These are phyloP conservation scores for Spilarctia lutea DNA, from an alignment of 2,888 invertebrate species.

Conservation along the genomic window DNA sequence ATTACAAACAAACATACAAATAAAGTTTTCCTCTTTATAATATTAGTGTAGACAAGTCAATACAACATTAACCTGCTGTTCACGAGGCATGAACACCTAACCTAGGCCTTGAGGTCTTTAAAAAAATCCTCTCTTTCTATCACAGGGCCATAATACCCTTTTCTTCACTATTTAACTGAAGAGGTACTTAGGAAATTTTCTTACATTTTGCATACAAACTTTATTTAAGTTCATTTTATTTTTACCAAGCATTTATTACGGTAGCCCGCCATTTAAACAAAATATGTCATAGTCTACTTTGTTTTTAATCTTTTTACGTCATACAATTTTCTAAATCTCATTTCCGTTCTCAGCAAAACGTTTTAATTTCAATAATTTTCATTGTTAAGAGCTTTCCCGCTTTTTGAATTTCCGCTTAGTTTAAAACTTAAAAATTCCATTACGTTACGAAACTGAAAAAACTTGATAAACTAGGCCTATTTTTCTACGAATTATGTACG, in stretches of 20 bases:
- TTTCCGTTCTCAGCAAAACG: slow-evolving; percentile 5
- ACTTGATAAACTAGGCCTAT: background rate
- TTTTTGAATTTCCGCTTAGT: slow-evolving; percentile 10
- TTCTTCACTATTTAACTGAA: background rate
- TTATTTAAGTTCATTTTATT: background rate
- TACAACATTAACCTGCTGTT: background rate
- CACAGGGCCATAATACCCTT: background rate
- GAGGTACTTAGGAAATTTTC: background rate
- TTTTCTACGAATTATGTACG: background rate
- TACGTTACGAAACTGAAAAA: background rate
- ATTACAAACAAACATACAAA: too few relatives aligned
- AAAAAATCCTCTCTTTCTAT: too few relatives aligned
- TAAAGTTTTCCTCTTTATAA: too few relatives aligned
- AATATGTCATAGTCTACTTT: background rate
- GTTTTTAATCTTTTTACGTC: slow-evolving; percentile 9
- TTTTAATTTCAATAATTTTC: slow-evolving; percentile 9
- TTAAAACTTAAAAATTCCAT: slow-evolving; percentile 1
- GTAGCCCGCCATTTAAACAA: background rate
- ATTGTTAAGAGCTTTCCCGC: slow-evolving; percentile 6
- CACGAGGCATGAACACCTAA: background rate
- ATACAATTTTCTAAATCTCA: slow-evolving; percentile 8
- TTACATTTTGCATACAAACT: background rate
- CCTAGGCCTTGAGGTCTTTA: background rate
- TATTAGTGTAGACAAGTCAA: too few relatives aligned
- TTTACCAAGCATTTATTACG: background rate